Conservation (phyloP, 2,113 vertebrate species). For the Ameiurus melas region DNA sequence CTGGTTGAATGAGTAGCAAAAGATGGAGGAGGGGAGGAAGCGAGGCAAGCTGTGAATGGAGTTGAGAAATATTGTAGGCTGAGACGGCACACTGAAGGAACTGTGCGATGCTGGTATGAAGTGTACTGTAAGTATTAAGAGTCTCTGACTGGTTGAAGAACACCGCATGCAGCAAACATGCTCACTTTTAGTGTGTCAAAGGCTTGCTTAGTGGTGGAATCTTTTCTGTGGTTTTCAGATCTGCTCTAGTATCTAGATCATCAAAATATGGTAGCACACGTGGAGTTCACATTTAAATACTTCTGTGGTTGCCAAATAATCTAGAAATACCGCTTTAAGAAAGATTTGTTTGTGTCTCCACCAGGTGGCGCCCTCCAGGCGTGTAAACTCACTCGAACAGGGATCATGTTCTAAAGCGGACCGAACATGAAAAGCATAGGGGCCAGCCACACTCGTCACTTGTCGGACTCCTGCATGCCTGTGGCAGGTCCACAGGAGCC, state of each 20-base stretch:
- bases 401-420: conserved; percentile 67
- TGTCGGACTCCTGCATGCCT: conserved; percentile 90
- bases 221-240: neutral
- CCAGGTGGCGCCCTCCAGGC: conserved; percentile 62
- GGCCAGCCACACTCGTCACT: conserved; percentile 85
- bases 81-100: conserved; percentile 14
- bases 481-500: conserved; percentile 71
- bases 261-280: neutral
- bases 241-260: neutral
- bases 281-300: neutral
- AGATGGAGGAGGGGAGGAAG: conserved; percentile 23
- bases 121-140: conserved; percentile 17
- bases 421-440: conserved; percentile 93
- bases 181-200: neutral
- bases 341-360: conserved; percentile 25
- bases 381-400: conserved; percentile 55
- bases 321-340: neutral
- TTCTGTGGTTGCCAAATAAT: neutral
- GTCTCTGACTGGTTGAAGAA: conserved; percentile 2
- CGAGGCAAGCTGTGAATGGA: conserved; percentile 39
- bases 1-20: conserved; percentile 11
- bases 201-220: neutral
- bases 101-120: conserved; percentile 19
- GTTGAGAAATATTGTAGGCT: conserved; percentile 32
- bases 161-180: neutral